phyloP scores from a whole-genome alignment of 2,113 vertebrate species.

The Xiphophorus maculatus region DNA sequence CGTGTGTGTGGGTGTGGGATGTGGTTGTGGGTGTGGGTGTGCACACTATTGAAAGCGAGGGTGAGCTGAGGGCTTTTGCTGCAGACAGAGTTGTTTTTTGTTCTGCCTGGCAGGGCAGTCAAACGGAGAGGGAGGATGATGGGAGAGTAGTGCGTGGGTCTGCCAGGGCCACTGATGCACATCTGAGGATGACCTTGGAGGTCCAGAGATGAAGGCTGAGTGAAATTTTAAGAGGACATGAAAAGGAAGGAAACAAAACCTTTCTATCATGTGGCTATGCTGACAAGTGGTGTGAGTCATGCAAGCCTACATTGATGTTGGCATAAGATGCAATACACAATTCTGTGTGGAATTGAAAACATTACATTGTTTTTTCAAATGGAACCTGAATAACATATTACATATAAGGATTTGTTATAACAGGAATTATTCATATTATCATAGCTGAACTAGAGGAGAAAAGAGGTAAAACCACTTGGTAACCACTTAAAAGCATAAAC shows the following conservation, averaged over 20 bases:
- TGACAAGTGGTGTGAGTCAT: slow-evolving; percentile 55
- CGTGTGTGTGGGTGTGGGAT: slow-evolving; percentile 11
- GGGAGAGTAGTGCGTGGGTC: slow-evolving; percentile 54
- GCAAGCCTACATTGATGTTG: slow-evolving; percentile 38
- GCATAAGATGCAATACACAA: slow-evolving; percentile 1
- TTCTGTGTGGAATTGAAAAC: background rate
- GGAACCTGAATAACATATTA: background rate
- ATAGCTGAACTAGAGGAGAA: slow-evolving; percentile 13
- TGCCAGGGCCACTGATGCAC: slow-evolving; percentile 65
- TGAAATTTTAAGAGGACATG: slow-evolving; percentile 60
- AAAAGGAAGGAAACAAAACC: slow-evolving; percentile 59
- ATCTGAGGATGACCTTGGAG: slow-evolving; percentile 76
- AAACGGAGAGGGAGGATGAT: slow-evolving; percentile 59
- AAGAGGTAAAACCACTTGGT: background rate
- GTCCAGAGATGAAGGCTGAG: slow-evolving; percentile 64
- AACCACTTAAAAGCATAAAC: slow-evolving; percentile 1
- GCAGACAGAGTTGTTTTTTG: slow-evolving; percentile 44
- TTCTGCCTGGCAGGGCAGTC: slow-evolving; percentile 53
- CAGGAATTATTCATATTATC: slow-evolving; percentile 12
- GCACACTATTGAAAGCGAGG: slow-evolving; percentile 39
- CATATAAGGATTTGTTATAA: background rate
- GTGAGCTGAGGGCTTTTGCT: slow-evolving; percentile 51
- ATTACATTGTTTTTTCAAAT: background rate
- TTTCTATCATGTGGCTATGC: slow-evolving; percentile 58
- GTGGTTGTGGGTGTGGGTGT: slow-evolving; percentile 32